Evolutionary conservation across 2,797 vertebrate species (phyloP).

Genomic region (Gymnoscopelus microlampas): DNA sequence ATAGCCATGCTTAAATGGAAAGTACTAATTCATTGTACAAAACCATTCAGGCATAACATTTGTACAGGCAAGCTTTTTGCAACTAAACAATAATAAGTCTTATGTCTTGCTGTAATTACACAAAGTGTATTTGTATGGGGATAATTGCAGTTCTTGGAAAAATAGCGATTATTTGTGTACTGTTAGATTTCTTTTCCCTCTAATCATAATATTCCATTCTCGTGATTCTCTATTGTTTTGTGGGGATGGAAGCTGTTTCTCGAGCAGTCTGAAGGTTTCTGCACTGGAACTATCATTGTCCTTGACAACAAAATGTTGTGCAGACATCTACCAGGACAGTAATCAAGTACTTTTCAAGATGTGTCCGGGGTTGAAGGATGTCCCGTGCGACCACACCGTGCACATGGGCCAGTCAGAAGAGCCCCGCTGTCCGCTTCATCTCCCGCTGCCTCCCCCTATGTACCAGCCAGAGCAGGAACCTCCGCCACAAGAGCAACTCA

Average conservation of each 20-base stretch:
- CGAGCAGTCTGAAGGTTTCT: neutral
- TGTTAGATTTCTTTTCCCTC: neutral
- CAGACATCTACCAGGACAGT: conserved; percentile 96
- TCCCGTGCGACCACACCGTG: conserved; percentile 89
- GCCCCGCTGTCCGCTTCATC: conserved; percentile 92
- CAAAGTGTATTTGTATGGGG: conserved; percentile 12
- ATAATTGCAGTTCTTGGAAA: conserved; percentile 7
- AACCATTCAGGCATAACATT: conserved; percentile 11
- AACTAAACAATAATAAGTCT: neutral
- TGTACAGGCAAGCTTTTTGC: conserved; percentile 8
- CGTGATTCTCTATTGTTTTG: neutral
- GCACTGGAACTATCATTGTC: conserved; percentile 10
- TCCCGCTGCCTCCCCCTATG: conserved; percentile 90
- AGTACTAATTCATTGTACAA: conserved; percentile 3
- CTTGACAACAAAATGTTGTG: conserved; percentile 37
- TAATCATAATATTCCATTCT: neutral
- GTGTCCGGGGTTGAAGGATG: conserved; percentile 91
- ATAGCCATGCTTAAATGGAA: neutral
- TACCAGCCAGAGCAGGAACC: conserved; percentile 91
- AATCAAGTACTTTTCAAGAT: conserved; percentile 94
- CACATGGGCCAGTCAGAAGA: conserved; percentile 93
- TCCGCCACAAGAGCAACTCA: conserved; percentile 85
- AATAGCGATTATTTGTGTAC: neutral
- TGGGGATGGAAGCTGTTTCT: neutral
- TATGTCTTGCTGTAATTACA: conserved; percentile 15